Percentiles rank a stretch among this genome's conserved stretches.
These are phyloP conservation scores for Parus major DNA, from an alignment of 2,113 vertebrate species.

Conservation along the genomic window DNA sequence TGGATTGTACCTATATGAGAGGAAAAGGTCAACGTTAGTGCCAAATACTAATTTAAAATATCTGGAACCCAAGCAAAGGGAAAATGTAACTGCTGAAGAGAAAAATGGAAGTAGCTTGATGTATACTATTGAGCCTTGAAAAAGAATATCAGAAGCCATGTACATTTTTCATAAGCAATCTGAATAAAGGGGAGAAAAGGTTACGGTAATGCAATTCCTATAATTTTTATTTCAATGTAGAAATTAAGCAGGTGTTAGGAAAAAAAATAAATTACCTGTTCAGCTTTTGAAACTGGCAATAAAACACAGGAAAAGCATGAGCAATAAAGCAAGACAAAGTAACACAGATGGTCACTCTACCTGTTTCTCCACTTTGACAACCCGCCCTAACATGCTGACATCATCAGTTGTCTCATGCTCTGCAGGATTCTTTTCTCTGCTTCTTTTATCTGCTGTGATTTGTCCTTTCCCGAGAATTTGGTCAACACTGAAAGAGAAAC, in stretches of 20 bases:
- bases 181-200: neutral
- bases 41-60: neutral
- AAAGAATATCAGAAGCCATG: neutral
- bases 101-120: neutral
- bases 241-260: neutral
- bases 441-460: constrained; percentile 92
- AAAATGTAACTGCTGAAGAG: neutral
- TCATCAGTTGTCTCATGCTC: constrained; percentile 91
- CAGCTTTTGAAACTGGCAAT: neutral
- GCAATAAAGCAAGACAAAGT: neutral
- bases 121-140: neutral
- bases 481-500: constrained; percentile 84
- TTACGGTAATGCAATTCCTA: neutral
- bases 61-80: neutral
- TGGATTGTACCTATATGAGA: constrained; percentile 88
- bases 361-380: constrained; percentile 98
- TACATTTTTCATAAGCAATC: neutral
- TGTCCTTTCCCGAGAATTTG: constrained; percentile 97
- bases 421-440: constrained; percentile 88
- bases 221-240: neutral
- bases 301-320: neutral
- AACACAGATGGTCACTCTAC: constrained; percentile 65
- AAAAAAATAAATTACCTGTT: neutral
- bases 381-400: constrained; percentile 94
- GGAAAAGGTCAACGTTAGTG: neutral